Evolutionary conservation across 2,797 vertebrate species (phyloP).

Genomic region (Dendrocincla tyrannina): DNA sequence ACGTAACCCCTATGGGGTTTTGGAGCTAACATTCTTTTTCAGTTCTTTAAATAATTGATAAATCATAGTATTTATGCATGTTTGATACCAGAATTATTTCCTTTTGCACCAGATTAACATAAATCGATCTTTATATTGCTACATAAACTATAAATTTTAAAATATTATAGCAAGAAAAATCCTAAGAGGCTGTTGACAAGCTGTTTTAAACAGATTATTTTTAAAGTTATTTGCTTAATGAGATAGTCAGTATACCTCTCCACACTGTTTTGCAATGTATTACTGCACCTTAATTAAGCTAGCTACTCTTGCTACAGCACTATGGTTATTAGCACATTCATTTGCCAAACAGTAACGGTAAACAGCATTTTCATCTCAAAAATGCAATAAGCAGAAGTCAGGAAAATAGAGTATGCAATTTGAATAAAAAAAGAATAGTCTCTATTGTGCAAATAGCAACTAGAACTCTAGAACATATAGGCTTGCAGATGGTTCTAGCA

Average conservation of each 20-base stretch:
- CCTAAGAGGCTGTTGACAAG: background rate
- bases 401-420: background rate
- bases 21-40: background rate
- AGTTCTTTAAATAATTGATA: conserved; percentile 15
- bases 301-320: background rate
- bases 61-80: background rate
- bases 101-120: background rate
- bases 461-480: background rate
- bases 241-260: background rate
- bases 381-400: background rate
- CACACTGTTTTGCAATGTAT: background rate
- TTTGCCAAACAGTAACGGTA: background rate
- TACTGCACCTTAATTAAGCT: conserved; percentile 2
- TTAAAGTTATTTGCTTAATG: background rate
- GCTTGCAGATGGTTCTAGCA: background rate
- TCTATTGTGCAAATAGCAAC: background rate
- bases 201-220: background rate
- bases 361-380: background rate
- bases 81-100: background rate
- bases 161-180: background rate
- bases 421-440: background rate
- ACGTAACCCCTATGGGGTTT: background rate
- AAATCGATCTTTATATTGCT: background rate
- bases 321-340: background rate
- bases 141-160: background rate